A percentile compares a stretch with the other conserved stretches of the same genome.
These are phyloP conservation scores for Craniophora ligustri DNA, from an alignment of 2,888 invertebrate species.

Conservation along the genomic window DNA sequence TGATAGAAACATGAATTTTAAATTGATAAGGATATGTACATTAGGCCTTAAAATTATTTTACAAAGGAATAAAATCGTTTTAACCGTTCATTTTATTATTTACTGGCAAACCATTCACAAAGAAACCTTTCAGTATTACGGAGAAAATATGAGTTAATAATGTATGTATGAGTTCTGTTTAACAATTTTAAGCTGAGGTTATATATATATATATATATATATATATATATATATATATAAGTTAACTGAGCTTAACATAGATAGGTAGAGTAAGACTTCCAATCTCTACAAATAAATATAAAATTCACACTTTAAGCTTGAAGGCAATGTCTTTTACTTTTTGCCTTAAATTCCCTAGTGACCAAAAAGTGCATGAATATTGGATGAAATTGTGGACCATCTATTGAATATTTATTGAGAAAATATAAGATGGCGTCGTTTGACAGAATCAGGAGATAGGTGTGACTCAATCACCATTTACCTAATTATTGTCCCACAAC, in stretches of 20 bases:
- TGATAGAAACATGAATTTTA: no score
- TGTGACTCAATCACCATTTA: neutral
- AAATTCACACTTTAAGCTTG: conserved; percentile 3
- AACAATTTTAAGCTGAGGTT: no score
- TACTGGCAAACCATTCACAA: no score
- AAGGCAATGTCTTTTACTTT: conserved; percentile 25
- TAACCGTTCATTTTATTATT: no score
- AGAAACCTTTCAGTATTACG: no score
- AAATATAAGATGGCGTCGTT: conserved; percentile 9
- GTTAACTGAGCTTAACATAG: neutral
- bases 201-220: no score
- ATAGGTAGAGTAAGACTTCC: neutral
- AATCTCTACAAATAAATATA: neutral
- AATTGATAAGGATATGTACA: no score
- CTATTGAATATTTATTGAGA: conserved; percentile 25
- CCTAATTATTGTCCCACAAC: no score
- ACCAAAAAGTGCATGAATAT: conserved; percentile 40
- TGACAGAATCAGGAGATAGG: neutral
- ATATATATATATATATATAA: neutral
- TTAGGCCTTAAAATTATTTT: no score
- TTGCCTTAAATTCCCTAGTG: conserved; percentile 13
- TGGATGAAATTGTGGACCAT: conserved; percentile 20
- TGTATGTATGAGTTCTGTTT: no score
- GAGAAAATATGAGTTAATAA: no score
- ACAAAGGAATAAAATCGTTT: no score